phyloP scores from a whole-genome alignment of 2,888 invertebrate species.

The Apodemia zela region DNA sequence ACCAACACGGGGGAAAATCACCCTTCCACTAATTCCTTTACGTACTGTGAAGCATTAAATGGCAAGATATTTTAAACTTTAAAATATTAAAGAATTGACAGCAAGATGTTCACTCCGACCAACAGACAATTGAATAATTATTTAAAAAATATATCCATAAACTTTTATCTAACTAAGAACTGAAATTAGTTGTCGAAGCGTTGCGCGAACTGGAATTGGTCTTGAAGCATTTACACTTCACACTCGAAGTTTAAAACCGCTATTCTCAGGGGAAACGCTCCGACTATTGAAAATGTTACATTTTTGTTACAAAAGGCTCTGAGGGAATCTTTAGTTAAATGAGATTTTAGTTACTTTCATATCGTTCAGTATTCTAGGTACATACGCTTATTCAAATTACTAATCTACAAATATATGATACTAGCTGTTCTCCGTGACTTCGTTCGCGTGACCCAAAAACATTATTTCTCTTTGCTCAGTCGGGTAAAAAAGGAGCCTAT shows the following conservation, averaged over 20 bases:
- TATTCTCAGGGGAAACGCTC: neutral
- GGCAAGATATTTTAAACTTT: no score
- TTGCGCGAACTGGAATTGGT: neutral
- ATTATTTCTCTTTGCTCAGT: no score
- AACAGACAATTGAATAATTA: neutral
- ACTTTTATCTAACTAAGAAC: neutral
- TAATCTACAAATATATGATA: no score
- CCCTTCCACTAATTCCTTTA: no score
- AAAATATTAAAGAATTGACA: no score
- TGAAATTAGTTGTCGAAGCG: neutral
- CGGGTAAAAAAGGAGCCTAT: no score
- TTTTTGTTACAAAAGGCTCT: neutral
- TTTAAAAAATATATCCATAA: neutral
- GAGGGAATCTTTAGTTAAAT: slow-evolving; percentile 8
- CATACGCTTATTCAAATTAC: no score
- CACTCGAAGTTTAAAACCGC: neutral
- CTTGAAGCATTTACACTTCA: neutral
- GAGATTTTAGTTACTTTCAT: neutral
- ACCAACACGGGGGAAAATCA: no score
- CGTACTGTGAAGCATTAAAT: no score
- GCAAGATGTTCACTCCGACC: no score
- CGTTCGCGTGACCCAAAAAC: no score
- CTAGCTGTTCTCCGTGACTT: no score
- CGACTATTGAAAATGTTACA: neutral
- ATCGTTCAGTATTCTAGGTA: neutral